phyloP scores from a whole-genome alignment of 2,797 vertebrate species.

The Halcyon smyrnensis region DNA sequence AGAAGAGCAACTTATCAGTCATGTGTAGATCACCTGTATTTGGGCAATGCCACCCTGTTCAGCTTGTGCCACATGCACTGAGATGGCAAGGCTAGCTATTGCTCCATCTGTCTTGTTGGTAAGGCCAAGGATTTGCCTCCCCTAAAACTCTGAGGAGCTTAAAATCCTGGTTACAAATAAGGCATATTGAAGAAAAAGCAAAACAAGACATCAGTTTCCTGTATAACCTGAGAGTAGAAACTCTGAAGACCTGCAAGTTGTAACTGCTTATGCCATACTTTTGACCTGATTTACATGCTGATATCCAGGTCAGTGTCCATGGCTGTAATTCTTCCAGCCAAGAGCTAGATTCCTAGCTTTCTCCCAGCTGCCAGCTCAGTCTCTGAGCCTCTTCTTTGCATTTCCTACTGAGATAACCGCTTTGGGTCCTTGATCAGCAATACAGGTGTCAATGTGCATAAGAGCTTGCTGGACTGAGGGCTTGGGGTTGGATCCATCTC shows the following conservation, averaged over 20 bases:
- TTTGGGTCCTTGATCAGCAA: neutral
- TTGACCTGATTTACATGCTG: neutral
- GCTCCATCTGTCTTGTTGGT: neutral
- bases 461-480: neutral
- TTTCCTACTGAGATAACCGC: neutral
- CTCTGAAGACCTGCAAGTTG: neutral
- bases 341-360: neutral
- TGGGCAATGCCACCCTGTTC: neutral
- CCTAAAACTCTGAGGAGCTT: neutral
- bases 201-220: neutral
- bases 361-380: rapidly evolving
- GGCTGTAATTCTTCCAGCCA: neutral
- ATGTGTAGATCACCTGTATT: neutral
- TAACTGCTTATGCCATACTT: neutral
- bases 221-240: neutral
- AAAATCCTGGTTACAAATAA: neutral
- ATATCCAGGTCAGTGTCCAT: neutral
- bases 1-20: neutral
- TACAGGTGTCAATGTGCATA: neutral
- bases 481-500: neutral
- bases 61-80: neutral
- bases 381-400: neutral
- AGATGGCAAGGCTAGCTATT: rapidly evolving
- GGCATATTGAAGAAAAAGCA: neutral
- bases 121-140: neutral